Evolutionary conservation across 2,113 vertebrate genomes (phyloP), one percentile per base, ranked within the genome.

Genomic region (Mormyrus iriodes): DNA sequence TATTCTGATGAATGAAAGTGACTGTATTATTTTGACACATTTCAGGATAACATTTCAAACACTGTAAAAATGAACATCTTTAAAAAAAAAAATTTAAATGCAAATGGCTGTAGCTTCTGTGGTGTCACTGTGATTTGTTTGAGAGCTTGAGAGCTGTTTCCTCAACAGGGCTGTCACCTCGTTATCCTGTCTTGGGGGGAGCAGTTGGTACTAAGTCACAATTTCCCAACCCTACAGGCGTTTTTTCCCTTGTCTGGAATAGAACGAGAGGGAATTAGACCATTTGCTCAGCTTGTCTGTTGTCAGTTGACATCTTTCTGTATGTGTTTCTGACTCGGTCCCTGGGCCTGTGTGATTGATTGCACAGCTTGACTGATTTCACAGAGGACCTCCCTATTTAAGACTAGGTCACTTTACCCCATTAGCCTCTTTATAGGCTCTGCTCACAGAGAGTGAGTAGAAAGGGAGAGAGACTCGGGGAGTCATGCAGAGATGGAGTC

Each of bases 391-490:
- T 55, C 53, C 6, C 31, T 58, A 58, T 87, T 44, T 87, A 35
- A 87, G 46, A 52, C 86, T 87, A 55, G 53, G 86, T 87, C 86
- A 87, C 19, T 24, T 15, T 27, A 87, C 35, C 86, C 53, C 51
- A 58, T 58, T 58, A 58, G 35, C 13, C 27, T 31, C 21, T 39
- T 51, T 39, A 21, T 49, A 49, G 46, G 83, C 7, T 6, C 44
- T 46, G 15, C 39, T 84, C 17, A 24, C 21, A 85, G 49, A 35
- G n/a, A 27, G 48, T 15, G 84, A n/a, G 73, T 17, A 39, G 27
- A 79, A 31, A 79, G 6, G 31, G 73, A 1, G 73, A 51, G 84
- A 51, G 13, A 19, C 84, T 13, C 0, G 1, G 49, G 13, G 48
- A 7, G 46, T 13, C 76, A 42, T 46, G 79, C 79, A 24, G 31